Percentiles rank a stretch among this genome's conserved stretches.
Evolutionary conservation across 2,797 vertebrate genomes (phyloP).

Genomic region (Siniperca undulata): DNA sequence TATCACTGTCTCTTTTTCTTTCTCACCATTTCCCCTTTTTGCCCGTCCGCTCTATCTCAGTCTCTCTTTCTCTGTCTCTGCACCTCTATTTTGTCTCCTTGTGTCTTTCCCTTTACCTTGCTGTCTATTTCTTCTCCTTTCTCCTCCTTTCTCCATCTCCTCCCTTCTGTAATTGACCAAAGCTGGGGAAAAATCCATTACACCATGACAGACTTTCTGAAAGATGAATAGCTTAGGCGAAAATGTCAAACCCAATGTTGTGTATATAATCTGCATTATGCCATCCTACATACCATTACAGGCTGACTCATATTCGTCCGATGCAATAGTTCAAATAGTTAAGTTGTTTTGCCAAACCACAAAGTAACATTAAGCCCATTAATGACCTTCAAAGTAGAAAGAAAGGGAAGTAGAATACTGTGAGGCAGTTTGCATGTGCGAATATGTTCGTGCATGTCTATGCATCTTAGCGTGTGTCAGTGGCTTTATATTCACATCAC

Average conservation of each 20-base stretch:
- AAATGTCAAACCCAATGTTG: conserved; percentile 79
- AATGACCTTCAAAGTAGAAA: conserved; percentile 44
- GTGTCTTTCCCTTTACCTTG: conserved; percentile 25
- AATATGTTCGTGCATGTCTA: not conserved
- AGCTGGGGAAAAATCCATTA: conserved; percentile 69
- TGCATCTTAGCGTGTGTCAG: not conserved
- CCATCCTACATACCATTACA: conserved; percentile 68
- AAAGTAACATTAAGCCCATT: conserved; percentile 56
- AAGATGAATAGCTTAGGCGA: conserved; percentile 68
- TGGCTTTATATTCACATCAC: not conserved
- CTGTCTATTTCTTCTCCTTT: conserved; percentile 18
- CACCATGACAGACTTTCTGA: conserved; percentile 65
- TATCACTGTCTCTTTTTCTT: conserved; percentile 12
- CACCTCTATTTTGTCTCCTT: conserved; percentile 33
- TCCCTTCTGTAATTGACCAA: conserved; percentile 63
- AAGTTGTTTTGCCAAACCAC: conserved; percentile 59
- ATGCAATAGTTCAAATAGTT: conserved; percentile 67
- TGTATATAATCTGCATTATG: conserved; percentile 76
- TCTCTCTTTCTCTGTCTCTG: conserved; percentile 18
- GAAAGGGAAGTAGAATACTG: not conserved
- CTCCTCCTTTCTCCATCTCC: conserved; percentile 6
- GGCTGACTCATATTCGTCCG: conserved; percentile 67
- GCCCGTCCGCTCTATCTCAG: not conserved
- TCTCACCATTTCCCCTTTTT: conserved; percentile 8
- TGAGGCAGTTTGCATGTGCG: not conserved